Percentiles rank a stretch among this genome's conserved stretches.
Conservation (phyloP, 2,888 invertebrate genomes). For the Siphlonurus alternatus region DNA sequence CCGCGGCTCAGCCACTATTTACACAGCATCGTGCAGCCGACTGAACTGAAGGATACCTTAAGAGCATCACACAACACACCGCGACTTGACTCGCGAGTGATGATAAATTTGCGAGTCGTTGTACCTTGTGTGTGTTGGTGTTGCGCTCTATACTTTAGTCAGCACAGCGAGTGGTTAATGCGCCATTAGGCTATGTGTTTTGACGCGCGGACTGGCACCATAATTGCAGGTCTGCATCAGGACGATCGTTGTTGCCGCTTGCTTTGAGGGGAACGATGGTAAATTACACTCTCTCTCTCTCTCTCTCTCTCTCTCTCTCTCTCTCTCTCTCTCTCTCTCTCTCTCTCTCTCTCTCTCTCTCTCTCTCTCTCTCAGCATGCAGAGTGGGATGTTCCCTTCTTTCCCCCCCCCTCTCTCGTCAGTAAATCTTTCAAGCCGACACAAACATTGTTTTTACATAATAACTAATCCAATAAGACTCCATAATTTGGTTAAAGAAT, state of each 20-base stretch:
- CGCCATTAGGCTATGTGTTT: constrained; percentile 2
- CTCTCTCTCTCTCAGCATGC: neutral
- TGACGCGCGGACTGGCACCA: constrained; percentile 1
- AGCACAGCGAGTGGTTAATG: constrained; percentile 2
- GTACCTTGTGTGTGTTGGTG: neutral
- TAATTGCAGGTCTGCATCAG: neutral
- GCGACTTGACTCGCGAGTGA: neutral
- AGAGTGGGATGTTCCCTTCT: neutral
- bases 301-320: neutral
- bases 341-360: neutral
- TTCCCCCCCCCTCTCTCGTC: neutral
- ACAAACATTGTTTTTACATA: neutral
- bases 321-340: too few relatives aligned
- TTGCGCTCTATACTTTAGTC: constrained; percentile 1
- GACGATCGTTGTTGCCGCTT: neutral
- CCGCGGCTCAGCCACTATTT: neutral
- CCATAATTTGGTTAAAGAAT: neutral
- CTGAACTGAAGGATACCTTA: neutral
- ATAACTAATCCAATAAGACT: neutral
- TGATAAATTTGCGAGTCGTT: neutral
- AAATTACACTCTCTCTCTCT: neutral
- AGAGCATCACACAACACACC: neutral
- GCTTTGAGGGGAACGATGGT: neutral
- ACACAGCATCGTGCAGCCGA: neutral
- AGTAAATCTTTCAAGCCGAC: neutral